Conservation (phyloP, 2,113 vertebrate species). For the Ctenomys sociabilis region DNA sequence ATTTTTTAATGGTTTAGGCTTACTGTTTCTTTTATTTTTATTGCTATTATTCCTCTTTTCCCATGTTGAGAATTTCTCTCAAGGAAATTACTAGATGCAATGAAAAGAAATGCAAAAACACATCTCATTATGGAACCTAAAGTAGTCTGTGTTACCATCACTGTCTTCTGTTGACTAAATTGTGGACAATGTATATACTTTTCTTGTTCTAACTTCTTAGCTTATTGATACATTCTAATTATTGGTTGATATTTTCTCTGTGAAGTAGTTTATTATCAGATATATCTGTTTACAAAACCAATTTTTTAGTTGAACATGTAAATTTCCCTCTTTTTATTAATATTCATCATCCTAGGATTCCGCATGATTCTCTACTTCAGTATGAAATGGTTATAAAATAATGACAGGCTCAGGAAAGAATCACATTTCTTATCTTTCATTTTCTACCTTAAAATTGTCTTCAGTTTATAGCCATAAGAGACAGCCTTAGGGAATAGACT, state of each 20-base stretch:
- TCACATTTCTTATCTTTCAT: background rate
- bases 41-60: background rate
- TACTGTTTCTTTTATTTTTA: background rate
- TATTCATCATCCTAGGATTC: background rate
- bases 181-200: background rate
- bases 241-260: background rate
- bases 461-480: background rate
- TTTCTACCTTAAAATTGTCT: background rate
- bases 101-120: background rate
- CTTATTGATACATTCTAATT: background rate
- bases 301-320: background rate
- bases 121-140: background rate
- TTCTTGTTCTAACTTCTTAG: background rate
- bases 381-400: slow-evolving; percentile 12
- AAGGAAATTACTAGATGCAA: background rate
- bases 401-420: background rate
- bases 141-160: background rate
- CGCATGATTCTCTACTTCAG: background rate
- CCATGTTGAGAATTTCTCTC: background rate
- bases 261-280: background rate
- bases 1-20: background rate
- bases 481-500: background rate
- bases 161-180: background rate
- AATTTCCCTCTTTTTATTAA: slow-evolving; percentile 13
- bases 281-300: slow-evolving; percentile 20